phyloP scores from a whole-genome alignment of 2,888 invertebrate genomes.

The Stratiomys singularior region DNA sequence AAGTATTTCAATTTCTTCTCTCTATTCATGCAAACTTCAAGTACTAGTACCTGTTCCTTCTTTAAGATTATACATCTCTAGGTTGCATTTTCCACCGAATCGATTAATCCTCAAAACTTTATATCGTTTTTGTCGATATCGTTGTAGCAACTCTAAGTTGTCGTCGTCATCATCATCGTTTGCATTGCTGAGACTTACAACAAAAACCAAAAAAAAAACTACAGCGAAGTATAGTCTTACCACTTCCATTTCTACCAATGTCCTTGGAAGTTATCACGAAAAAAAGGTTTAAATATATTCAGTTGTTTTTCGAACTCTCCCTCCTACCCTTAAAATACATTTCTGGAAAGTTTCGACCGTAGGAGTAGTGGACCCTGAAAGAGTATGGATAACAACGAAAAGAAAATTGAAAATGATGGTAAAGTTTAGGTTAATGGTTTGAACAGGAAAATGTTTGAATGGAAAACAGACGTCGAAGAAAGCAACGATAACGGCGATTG shows the following conservation, averaged over 20 bases:
- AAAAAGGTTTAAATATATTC: no score
- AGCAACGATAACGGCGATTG: not conserved
- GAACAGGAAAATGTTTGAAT: slow-evolving; percentile 11
- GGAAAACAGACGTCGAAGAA: not conserved
- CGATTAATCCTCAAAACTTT: slow-evolving; percentile 16
- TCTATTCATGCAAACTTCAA: not conserved
- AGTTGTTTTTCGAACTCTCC: no score
- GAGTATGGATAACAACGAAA: not conserved
- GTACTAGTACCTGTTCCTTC: not conserved
- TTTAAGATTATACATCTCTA: not conserved
- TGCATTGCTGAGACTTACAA: not conserved
- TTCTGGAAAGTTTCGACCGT: no score
- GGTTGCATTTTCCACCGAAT: not conserved
- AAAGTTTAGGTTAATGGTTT: slow-evolving; percentile 36
- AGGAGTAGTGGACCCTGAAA: not conserved
- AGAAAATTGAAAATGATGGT: slow-evolving; percentile 36
- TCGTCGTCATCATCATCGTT: not conserved
- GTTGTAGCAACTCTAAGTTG: not conserved
- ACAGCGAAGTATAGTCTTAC: no score
- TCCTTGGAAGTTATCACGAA: no score
- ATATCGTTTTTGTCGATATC: slow-evolving; percentile 10
- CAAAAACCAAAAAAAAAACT: no score
- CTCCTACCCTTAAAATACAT: no score
- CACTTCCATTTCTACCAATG: no score
- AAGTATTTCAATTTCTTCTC: not conserved